Evolutionary conservation across 2,888 invertebrate species (phyloP), one percentile per base, ranked within the genome.

Genomic region (Folsomia manolachei): DNA sequence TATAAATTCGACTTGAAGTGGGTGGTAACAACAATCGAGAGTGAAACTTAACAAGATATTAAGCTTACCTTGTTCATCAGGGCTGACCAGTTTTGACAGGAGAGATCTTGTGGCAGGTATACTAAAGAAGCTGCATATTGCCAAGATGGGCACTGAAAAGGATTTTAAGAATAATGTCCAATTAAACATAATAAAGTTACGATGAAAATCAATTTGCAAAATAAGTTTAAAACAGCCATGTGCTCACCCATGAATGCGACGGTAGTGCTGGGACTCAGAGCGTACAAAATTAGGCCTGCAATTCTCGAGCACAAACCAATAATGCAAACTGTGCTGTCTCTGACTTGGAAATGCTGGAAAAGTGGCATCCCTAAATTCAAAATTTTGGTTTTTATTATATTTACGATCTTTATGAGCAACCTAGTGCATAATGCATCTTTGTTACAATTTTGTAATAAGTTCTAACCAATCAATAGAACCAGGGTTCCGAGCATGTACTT

Each of bases 91-190:
- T 75, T 84, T 84, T 1, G 85, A 85, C 63, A 84, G 78, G 25
- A 84, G 79, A 1, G 85, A 83, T 51, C 85, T 80, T 1, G 85
- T 78, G 1, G 83, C 83, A 11, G 85, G 84, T 19, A 85, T 82
- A 39, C 84, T 82, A 76, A 84, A 84, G 27, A 83, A 84, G 71
- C 83, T 82, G 66, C 84, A 82, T 71, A 83, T 82, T 9, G 83
- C 82, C 11, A 83, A 65, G 2, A 83, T 72, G 27, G 83, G 82
- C 63, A 83, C 84, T 83, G 79, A 51, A 78, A 79, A 21, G 14
- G 51, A 23, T 27, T 39, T 39, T 39, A 39, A 39, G 14, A 39
- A 39, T 39, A 9, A 39, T 39, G 14, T 4, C 39, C 39, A 39
- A 39, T 7, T 4, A 64, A 64, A 68, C 9, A 14, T 26, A 26